These are phyloP conservation scores for Martes martes DNA, from an alignment of 2,113 vertebrate genomes.

Conservation along the genomic window DNA sequence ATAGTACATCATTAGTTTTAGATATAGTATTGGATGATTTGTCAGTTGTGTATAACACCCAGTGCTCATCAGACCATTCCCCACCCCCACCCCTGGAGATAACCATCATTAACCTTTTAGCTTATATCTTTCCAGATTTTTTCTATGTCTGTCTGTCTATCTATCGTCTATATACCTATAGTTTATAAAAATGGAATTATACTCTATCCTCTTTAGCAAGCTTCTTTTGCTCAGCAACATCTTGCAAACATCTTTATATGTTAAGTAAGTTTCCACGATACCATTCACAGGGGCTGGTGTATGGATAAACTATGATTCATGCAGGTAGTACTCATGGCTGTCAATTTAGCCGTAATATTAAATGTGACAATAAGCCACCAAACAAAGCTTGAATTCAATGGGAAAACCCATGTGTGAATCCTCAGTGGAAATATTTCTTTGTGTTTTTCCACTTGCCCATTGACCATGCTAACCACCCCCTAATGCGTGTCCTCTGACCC, in stretches of 20 bases:
- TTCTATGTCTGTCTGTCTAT: background rate
- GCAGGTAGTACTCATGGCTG: background rate
- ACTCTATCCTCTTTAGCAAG: background rate
- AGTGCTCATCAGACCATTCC: background rate
- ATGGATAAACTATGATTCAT: background rate
- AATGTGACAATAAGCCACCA: background rate
- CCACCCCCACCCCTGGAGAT: background rate
- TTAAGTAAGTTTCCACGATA: background rate
- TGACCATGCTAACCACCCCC: background rate
- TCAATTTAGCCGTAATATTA: background rate
- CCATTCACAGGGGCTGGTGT: background rate
- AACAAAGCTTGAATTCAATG: background rate
- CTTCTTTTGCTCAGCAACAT: background rate
- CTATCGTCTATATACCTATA: too few species aligned
- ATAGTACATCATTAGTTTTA: background rate
- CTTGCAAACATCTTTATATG: background rate
- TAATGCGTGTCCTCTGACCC: background rate
- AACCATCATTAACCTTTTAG: background rate
- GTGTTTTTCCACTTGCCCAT: rapidly evolving
- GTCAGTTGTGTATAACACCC: background rate
- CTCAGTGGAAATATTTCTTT: background rate
- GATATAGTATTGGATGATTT: background rate
- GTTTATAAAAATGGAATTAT: background rate
- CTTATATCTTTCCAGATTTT: background rate
- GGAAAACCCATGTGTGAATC: background rate